Percentiles rank a stretch among this genome's conserved stretches.
phyloP scores from a whole-genome alignment of 2,888 invertebrate species.

The Aspidiotus rigidus region DNA sequence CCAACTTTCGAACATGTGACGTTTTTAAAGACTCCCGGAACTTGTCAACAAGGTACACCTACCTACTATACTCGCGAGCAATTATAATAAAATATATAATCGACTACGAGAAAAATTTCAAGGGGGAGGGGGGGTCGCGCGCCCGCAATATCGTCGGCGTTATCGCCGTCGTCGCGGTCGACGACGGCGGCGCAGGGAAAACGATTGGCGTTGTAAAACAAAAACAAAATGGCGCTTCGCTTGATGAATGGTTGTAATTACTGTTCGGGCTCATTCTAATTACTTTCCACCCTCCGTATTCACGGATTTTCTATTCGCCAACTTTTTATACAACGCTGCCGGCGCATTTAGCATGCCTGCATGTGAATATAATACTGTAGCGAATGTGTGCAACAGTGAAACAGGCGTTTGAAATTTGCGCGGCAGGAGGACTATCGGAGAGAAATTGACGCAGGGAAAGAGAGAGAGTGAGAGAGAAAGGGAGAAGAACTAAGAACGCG shows the following conservation, averaged over 20 bases:
- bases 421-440: background rate
- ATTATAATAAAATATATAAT: no score
- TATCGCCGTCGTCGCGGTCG: no score
- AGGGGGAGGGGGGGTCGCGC: no score
- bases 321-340: constrained; percentile 18
- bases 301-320: constrained; percentile 29
- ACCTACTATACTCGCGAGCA: no score
- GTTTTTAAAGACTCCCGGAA: no score
- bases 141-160: no score
- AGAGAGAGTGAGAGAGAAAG: background rate
- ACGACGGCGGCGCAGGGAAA: background rate
- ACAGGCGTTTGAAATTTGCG: constrained; percentile 9
- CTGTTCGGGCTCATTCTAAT: constrained; percentile 44
- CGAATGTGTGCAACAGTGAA: constrained; percentile 5
- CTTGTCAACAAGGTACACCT: no score
- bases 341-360: background rate
- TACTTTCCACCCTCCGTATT: constrained; percentile 36
- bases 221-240: constrained; percentile 33
- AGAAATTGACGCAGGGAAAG: constrained; percentile 1
- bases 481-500: background rate
- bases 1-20: no score
- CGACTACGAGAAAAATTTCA: no score
- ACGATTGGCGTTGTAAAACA: constrained; percentile 30
- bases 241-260: constrained; percentile 52
- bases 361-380: background rate